These are phyloP conservation scores for Cantharis flavilabris DNA, from an alignment of 2,888 invertebrate species.

Conservation along the genomic window DNA sequence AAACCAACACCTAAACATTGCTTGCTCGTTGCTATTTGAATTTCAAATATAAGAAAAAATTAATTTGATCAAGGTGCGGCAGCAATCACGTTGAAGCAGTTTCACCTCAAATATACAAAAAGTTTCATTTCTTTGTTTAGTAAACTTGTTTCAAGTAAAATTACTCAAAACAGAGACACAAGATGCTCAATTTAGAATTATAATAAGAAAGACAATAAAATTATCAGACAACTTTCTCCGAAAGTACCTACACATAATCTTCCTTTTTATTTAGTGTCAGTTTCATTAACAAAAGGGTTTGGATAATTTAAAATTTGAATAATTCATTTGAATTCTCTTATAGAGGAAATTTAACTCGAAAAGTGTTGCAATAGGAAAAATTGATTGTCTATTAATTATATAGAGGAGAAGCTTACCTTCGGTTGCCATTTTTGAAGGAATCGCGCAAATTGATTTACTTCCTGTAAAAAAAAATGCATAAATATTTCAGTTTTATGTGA, in stretches of 20 bases:
- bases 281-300: neutral
- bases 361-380: neutral
- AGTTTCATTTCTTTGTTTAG: too few relatives aligned
- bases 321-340: neutral
- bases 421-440: neutral
- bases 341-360: neutral
- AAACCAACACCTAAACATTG: neutral
- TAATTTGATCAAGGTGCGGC: too few relatives aligned
- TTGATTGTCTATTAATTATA: neutral
- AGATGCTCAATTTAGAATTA: too few relatives aligned
- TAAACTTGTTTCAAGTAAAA: too few relatives aligned
- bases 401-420: neutral
- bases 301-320: neutral
- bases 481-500: neutral
- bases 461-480: neutral
- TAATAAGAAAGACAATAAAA: neutral
- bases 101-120: too few relatives aligned
- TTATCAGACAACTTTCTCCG: neutral
- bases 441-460: neutral
- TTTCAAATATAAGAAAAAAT: too few relatives aligned
- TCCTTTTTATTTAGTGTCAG: neutral
- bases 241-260: neutral
- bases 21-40: too few relatives aligned
- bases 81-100: too few relatives aligned
- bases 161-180: too few relatives aligned